Base-by-base conservation (phyloP, 2,113 vertebrate genomes). In the Cyanistes caeruleus region DNA sequence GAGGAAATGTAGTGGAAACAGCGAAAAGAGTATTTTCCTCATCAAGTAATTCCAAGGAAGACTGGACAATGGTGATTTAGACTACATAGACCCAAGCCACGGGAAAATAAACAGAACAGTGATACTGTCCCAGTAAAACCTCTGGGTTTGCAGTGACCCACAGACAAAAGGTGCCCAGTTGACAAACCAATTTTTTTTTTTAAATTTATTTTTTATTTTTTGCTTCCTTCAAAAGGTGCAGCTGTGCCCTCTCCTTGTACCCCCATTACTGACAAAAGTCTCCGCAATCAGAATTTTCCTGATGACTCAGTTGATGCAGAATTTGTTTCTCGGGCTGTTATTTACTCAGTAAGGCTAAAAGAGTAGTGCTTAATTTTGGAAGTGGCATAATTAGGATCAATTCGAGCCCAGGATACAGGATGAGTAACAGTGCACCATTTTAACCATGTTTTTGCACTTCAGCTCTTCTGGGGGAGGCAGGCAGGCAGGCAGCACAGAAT, bases 361-460 rank as follows among this genome's bases (percentile, higher is more conserved):
- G 89, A 95, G 91, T 70, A 43, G 18, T 74, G 94, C 75, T 96
- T 93, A 91, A 92, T 96, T 97, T 92, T 89, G 74, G 91, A 89
- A 95, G 81, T 22, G 58, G 72, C 69, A 89, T 75, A 87, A 93
- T 93, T 89, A 93, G 91, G 81, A 84, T 68, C 63, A 37, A 89
- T 89, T 89, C 0, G 9, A 92, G 81, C 78, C 86, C 74, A 56
- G 93, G 30, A 37, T 55, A 70, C 22, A 67, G 77, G 77, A 96
- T 94, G 95, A 96, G 84, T 95, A 97, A 95, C 48, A 77, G 68
- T 15, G 44, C 65, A 87, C 35, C 67, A 69, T 87, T 91, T 93
- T 87, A 75, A 82, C 62, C 30, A 58, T 37, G 25, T 35, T 82
- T 94, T 65, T 89, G 81, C 69, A 64, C 58, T 87, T 79, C 77